These are phyloP conservation scores for Butastur rufipennis DNA, from an alignment of 2,113 vertebrate species.

Conservation along the genomic window DNA sequence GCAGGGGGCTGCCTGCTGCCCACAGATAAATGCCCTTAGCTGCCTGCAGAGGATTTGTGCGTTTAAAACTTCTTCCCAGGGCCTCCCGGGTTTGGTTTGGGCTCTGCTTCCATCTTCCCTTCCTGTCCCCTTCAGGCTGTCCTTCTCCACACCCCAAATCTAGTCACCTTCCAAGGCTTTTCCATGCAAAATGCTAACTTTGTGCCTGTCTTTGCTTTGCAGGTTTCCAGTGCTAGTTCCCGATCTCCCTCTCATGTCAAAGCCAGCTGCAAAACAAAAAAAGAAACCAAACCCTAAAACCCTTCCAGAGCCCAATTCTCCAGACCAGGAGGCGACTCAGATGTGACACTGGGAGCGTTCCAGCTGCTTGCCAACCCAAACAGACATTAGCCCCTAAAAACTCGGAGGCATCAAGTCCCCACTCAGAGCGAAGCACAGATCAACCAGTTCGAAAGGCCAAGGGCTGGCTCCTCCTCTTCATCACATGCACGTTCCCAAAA, in stretches of 20 bases:
- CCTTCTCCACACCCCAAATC: not conserved
- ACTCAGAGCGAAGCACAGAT: not conserved
- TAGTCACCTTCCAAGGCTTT: not conserved
- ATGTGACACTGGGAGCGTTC: not conserved
- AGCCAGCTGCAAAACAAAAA: not conserved
- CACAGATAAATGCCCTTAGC: not conserved
- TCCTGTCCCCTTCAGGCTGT: not conserved
- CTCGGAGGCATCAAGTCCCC: not conserved
- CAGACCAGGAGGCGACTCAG: not conserved
- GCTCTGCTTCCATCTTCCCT: not conserved
- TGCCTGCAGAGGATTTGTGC: conserved; percentile 40
- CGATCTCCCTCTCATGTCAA: not conserved
- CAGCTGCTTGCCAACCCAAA: not conserved
- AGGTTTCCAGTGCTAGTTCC: not conserved
- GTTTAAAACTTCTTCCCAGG: not conserved
- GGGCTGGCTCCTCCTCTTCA: conserved; percentile 16
- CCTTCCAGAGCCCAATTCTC: not conserved
- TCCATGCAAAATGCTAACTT: conserved; percentile 5
- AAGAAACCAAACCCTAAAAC: not conserved
- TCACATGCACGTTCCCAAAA: conserved; percentile 35
- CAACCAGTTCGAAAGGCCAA: not conserved
- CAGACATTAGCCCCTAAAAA: not conserved
- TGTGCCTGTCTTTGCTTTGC: not conserved
- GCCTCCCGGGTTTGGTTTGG: not conserved
- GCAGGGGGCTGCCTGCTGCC: not conserved